Conservation (phyloP, 2,113 vertebrate species). For the Helogale parvula region DNA sequence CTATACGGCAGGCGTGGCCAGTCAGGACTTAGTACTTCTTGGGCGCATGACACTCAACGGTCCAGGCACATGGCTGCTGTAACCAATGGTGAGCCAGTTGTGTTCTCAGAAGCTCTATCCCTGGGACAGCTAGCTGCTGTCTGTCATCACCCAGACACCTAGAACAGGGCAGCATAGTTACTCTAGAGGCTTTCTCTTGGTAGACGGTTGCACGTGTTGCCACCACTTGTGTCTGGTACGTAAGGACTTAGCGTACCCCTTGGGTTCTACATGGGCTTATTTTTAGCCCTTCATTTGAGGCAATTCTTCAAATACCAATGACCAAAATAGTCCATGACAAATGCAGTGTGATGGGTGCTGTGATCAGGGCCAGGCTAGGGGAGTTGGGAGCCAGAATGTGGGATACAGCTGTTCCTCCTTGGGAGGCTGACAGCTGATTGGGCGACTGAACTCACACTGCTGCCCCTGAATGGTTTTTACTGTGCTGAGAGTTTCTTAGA, state of each 20-base stretch:
- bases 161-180: background rate
- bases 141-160: background rate
- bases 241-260: background rate
- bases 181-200: background rate
- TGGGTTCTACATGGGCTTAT: background rate
- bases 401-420: too few species aligned
- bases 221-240: background rate
- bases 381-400: accelerated
- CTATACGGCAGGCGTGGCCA: too few species aligned
- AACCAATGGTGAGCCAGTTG: accelerated
- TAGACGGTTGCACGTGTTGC: accelerated
- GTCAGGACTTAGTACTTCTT: background rate
- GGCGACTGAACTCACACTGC: background rate
- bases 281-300: background rate
- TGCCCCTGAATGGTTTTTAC: background rate
- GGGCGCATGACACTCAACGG: background rate
- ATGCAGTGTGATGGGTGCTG: too few species aligned
- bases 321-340: background rate
- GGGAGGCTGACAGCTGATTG: background rate
- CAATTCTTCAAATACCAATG: background rate
- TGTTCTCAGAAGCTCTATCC: background rate
- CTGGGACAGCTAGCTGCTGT: background rate
- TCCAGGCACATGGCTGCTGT: background rate
- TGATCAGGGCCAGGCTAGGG: background rate
- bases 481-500: background rate